phyloP scores from a whole-genome alignment of 2,888 invertebrate genomes.

The Andrena bucephala region DNA sequence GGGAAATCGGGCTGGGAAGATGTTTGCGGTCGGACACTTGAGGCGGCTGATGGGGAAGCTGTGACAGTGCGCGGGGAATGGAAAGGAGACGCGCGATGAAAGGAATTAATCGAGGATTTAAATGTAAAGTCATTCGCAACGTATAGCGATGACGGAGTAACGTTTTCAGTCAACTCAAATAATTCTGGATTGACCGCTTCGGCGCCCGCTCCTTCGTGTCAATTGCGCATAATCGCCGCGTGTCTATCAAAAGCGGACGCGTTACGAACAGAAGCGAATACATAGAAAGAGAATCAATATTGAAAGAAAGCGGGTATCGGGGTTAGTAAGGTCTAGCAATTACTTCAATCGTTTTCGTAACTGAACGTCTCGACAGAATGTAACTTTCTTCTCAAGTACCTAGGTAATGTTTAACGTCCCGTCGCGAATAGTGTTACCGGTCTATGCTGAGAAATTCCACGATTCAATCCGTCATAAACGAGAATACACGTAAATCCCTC shows the following conservation, averaged over 20 bases:
- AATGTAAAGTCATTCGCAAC: background rate
- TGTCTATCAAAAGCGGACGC: slow-evolving; percentile 4
- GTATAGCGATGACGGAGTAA: background rate
- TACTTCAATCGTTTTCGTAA: slow-evolving; percentile 30
- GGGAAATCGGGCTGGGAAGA: background rate
- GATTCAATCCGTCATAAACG: background rate
- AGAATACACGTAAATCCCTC: background rate
- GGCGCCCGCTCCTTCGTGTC: slow-evolving; percentile 16
- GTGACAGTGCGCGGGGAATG: background rate
- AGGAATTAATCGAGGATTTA: slow-evolving; percentile 23
- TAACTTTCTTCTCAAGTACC: slow-evolving; percentile 16
- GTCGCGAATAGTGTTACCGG: background rate
- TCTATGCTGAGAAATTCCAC: background rate
- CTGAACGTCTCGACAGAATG: slow-evolving; percentile 10
- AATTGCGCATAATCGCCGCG: slow-evolving; percentile 16
- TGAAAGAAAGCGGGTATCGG: slow-evolving; percentile 21
- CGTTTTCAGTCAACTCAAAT: background rate
- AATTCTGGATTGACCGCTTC: background rate
- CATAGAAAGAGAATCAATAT: slow-evolving; percentile 26
- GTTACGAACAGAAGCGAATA: slow-evolving; percentile 6
- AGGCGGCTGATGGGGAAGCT: background rate
- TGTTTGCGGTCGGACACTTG: background rate
- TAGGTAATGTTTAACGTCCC: background rate
- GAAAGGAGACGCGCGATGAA: background rate
- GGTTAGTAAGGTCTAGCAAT: slow-evolving; percentile 13